Percentiles rank a stretch among this genome's conserved stretches.
These are phyloP conservation scores for Caradrina kadenii DNA, from an alignment of 2,888 invertebrate species.

Conservation along the genomic window DNA sequence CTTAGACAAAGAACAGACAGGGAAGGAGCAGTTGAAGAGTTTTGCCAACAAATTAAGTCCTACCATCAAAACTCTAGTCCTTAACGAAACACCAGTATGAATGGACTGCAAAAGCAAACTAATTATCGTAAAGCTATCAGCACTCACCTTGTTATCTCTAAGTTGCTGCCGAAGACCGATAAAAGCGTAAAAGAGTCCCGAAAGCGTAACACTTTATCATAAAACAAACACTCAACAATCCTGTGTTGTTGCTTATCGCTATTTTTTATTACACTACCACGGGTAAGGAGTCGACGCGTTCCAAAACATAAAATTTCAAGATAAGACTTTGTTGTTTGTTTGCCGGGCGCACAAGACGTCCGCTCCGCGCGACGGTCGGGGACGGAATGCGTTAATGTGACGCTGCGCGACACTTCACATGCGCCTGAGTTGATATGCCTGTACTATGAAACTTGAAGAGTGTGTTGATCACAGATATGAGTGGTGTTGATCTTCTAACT, in stretches of 20 bases:
- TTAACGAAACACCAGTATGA: constrained; percentile 62
- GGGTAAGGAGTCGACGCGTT: constrained; percentile 66
- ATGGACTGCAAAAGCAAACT: constrained; percentile 71
- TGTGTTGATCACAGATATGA: constrained; percentile 12
- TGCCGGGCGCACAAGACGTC: constrained; percentile 67
- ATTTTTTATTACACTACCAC: constrained; percentile 78
- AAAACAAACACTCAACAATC: constrained; percentile 79
- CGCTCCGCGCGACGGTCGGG: constrained; percentile 69
- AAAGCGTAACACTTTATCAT: constrained; percentile 80
- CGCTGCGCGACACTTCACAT: constrained; percentile 66
- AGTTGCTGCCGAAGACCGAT: constrained; percentile 81
- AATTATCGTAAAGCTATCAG: constrained; percentile 88
- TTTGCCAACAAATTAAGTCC: constrained; percentile 5
- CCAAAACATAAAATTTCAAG: constrained; percentile 74
- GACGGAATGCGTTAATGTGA: constrained; percentile 80
- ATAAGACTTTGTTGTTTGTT: constrained; percentile 67
- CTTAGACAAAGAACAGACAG: neutral
- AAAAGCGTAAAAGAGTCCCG: constrained; percentile 75
- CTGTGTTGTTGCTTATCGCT: constrained; percentile 72
- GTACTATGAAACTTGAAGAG: constrained; percentile 55
- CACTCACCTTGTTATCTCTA: constrained; percentile 87
- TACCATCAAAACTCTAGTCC: constrained; percentile 30
- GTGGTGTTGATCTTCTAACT: constrained; percentile 19
- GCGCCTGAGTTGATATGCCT: constrained; percentile 76
- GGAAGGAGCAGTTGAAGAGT: neutral